These are phyloP conservation scores for Greenwoodochromis staneri DNA, from an alignment of 2,113 vertebrate genomes.

Conservation along the genomic window DNA sequence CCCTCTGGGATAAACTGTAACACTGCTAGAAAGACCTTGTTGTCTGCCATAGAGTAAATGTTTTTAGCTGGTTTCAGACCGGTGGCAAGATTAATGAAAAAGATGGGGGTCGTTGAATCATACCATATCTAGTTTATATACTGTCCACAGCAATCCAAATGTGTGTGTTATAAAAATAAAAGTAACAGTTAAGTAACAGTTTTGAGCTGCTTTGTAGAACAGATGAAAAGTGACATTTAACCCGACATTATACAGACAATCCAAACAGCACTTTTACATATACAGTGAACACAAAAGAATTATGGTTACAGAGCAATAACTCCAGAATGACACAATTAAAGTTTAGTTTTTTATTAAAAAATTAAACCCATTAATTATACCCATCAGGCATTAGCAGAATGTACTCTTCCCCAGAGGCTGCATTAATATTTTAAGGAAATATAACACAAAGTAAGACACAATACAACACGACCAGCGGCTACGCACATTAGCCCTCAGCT, in stretches of 20 bases:
- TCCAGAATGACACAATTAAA: not conserved
- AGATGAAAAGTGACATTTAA: not conserved
- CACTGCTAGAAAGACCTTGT: not conserved
- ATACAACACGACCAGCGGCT: not conserved
- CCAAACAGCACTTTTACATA: not conserved
- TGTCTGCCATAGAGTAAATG: not conserved
- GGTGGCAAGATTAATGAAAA: not conserved
- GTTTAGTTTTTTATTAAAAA: not conserved
- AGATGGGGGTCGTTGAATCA: not conserved
- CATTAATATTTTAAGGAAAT: not conserved
- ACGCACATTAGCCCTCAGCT: not conserved
- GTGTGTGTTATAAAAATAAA: not conserved
- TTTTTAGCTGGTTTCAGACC: not conserved
- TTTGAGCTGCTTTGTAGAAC: not conserved
- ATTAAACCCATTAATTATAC: not conserved
- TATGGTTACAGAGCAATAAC: not conserved
- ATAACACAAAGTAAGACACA: not conserved
- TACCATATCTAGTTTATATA: not conserved
- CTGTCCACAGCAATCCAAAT: not conserved
- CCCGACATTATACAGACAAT: not conserved
- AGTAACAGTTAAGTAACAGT: not conserved
- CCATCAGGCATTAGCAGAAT: not conserved
- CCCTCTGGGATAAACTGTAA: not conserved
- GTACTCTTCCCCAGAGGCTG: not conserved
- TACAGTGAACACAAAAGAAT: not conserved